Conservation (phyloP, 2,113 vertebrate species). For the Salminus brasiliensis region DNA sequence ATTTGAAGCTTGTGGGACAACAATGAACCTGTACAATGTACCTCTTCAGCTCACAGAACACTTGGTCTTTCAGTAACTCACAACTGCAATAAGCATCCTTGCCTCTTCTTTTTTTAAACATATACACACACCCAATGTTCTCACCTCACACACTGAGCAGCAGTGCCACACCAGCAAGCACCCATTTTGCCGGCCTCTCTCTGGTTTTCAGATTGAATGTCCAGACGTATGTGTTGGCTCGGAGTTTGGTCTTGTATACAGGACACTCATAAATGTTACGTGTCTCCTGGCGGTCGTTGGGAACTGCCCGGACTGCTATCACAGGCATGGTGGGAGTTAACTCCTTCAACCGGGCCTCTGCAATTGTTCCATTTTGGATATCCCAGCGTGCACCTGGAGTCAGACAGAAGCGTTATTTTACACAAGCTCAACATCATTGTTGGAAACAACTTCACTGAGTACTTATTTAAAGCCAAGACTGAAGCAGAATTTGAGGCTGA, state of each 20-base stretch:
- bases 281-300: constrained; percentile 75
- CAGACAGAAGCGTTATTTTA: neutral
- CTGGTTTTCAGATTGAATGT: constrained; percentile 78
- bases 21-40: no score
- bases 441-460: neutral
- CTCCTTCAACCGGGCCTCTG: constrained; percentile 74
- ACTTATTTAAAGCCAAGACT: no score
- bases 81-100: no score
- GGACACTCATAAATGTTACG: constrained; percentile 81
- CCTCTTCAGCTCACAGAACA: no score
- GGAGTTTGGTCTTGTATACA: constrained; percentile 77
- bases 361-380: constrained; percentile 72
- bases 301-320: constrained; percentile 73
- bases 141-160: constrained; percentile 72
- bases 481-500: neutral
- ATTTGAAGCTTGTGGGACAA: no score
- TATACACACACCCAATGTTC: neutral
- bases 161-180: constrained; percentile 78
- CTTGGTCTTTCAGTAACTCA: no score
- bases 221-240: constrained; percentile 71
- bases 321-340: constrained; percentile 73
- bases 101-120: neutral
- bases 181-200: constrained; percentile 74
- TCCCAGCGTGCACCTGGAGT: constrained; percentile 77
- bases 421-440: neutral